Evolutionary conservation across 1,140 invertebrate genomes (phyloP).

Genomic region (Eurytemora carolleeae): DNA sequence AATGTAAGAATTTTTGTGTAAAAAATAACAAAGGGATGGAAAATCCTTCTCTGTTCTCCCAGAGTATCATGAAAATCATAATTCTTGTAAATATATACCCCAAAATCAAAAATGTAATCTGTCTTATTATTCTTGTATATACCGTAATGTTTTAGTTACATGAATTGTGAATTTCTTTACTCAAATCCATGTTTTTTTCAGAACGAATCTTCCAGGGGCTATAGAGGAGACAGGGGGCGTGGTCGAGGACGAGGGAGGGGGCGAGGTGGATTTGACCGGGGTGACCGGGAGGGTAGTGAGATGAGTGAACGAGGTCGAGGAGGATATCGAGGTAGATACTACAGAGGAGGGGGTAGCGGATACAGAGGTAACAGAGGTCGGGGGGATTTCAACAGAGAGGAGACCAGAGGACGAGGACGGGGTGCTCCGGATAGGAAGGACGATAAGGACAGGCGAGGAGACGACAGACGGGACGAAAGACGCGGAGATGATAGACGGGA

Average conservation of each 20-base stretch:
- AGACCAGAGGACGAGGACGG: not conserved
- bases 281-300: not conserved
- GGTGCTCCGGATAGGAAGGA: not conserved
- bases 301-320: not conserved
- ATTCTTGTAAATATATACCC: too few relatives aligned
- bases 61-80: too few relatives aligned
- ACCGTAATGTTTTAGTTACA: too few relatives aligned
- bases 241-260: conserved; percentile 23
- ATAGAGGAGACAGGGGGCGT: conserved; percentile 18
- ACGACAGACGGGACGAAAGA: not conserved
- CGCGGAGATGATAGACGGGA: not conserved
- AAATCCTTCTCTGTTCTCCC: too few relatives aligned
- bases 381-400: not conserved
- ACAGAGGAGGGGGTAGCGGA: not conserved
- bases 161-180: too few relatives aligned
- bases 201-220: conserved; percentile 19
- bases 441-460: not conserved
- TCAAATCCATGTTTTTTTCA: not conserved
- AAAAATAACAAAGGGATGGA: too few relatives aligned
- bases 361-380: not conserved
- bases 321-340: not conserved
- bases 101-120: too few relatives aligned
- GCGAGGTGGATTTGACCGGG: conserved; percentile 18
- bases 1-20: too few relatives aligned
- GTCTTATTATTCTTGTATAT: too few relatives aligned